phyloP scores from a whole-genome alignment of 2,888 invertebrate genomes.

The Hyalella azteca region DNA sequence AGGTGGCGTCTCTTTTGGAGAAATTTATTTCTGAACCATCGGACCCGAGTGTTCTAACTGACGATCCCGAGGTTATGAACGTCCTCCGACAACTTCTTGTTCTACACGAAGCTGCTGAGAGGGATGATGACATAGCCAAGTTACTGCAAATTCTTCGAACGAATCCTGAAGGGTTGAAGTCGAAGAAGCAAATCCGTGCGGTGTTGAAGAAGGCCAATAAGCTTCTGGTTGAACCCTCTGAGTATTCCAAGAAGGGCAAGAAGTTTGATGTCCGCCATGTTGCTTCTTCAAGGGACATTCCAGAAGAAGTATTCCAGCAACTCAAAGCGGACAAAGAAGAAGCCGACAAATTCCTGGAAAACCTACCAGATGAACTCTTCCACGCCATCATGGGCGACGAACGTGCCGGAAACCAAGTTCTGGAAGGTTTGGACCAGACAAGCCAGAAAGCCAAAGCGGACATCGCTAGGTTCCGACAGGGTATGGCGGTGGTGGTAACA shows the following conservation, averaged over 20 bases:
- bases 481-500: slow-evolving; percentile 57
- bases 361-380: slow-evolving; percentile 56
- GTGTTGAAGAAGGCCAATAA: slow-evolving; percentile 47
- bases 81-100: slow-evolving; percentile 55
- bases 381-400: slow-evolving; percentile 51
- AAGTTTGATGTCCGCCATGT: slow-evolving; percentile 55
- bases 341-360: slow-evolving; percentile 53
- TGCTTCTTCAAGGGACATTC: slow-evolving; percentile 56
- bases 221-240: slow-evolving; percentile 42
- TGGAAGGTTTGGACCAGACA: slow-evolving; percentile 43
- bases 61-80: slow-evolving; percentile 51
- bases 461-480: slow-evolving; percentile 51
- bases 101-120: slow-evolving; percentile 50
- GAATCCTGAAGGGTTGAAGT: slow-evolving; percentile 54
- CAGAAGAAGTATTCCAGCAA: slow-evolving; percentile 55
- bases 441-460: slow-evolving; percentile 39
- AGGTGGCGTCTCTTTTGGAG: slow-evolving; percentile 54
- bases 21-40: slow-evolving; percentile 56
- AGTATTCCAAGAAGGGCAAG: slow-evolving; percentile 27
- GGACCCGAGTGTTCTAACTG: slow-evolving; percentile 50
- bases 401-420: slow-evolving; percentile 45
- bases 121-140: slow-evolving; percentile 47
- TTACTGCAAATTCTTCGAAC: slow-evolving; percentile 50
- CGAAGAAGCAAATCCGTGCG: slow-evolving; percentile 46
- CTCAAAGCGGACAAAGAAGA: slow-evolving; percentile 51